Percentiles rank a stretch among this genome's conserved stretches.
phyloP scores from a whole-genome alignment of 2,888 invertebrate genomes.

The Cheilosia urbana region DNA sequence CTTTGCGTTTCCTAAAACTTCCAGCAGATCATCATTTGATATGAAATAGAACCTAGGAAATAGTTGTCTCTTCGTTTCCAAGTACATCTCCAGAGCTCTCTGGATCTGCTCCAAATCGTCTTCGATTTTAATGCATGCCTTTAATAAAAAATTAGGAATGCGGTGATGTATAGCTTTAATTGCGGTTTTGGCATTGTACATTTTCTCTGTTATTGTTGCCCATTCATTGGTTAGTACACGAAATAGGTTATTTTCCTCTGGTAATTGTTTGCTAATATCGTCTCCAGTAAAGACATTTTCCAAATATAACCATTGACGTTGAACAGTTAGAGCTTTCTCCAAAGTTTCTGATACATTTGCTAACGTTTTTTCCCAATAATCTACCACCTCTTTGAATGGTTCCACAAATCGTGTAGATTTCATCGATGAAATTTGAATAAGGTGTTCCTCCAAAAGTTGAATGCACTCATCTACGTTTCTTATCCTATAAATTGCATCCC shows the following conservation, averaged over 20 bases:
- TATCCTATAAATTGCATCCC: constrained; percentile 88
- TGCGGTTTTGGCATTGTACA: constrained; percentile 84
- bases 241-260: constrained; percentile 90
- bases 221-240: constrained; percentile 89
- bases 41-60: constrained; percentile 94
- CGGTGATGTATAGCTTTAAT: constrained; percentile 87
- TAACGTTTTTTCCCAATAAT: constrained; percentile 93
- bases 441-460: constrained; percentile 91
- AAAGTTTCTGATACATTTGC: constrained; percentile 92
- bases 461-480: constrained; percentile 91
- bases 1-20: constrained; percentile 94
- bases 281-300: constrained; percentile 95
- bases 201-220: constrained; percentile 86
- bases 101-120: constrained; percentile 91
- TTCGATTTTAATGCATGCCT: constrained; percentile 89
- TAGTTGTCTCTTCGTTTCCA: constrained; percentile 94
- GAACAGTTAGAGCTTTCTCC: constrained; percentile 91
- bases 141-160: constrained; percentile 87
- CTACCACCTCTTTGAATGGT: constrained; percentile 92
- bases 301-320: constrained; percentile 93
- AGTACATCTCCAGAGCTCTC: constrained; percentile 92
- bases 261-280: constrained; percentile 93
- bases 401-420: constrained; percentile 94
- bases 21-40: constrained; percentile 89
- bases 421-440: constrained; percentile 93